Evolutionary conservation across 2,113 vertebrate genomes (phyloP).

Genomic region (Sinocyclocheilus anshuiensis): DNA sequence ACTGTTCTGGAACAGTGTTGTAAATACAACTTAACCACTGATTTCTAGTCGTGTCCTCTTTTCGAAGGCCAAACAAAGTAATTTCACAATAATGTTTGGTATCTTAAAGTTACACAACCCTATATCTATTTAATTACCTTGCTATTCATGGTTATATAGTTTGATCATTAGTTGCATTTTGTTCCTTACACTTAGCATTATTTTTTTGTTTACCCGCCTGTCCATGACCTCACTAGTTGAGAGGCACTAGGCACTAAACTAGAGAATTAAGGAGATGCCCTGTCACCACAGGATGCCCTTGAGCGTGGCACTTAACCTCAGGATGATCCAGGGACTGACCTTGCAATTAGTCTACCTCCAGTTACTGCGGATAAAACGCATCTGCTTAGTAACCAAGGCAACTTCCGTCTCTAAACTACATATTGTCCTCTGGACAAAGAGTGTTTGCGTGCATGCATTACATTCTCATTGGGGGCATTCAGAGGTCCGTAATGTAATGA

Average conservation of each 20-base stretch:
- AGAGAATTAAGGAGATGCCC: neutral
- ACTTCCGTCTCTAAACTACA: slow-evolving; percentile 19
- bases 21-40: no score
- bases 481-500: slow-evolving; percentile 13
- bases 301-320: slow-evolving; percentile 15
- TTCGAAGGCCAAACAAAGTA: no score
- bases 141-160: neutral
- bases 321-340: slow-evolving; percentile 17
- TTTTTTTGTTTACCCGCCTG: neutral
- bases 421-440: slow-evolving; percentile 14
- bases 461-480: slow-evolving; percentile 11
- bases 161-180: neutral
- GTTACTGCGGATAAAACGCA: neutral
- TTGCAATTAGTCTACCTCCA: slow-evolving; percentile 1
- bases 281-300: slow-evolving; percentile 6
- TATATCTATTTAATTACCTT: neutral
- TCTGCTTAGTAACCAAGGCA: slow-evolving; percentile 39
- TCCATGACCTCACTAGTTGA: neutral
- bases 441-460: slow-evolving; percentile 21
- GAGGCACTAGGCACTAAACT: neutral
- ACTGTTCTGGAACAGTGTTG: no score
- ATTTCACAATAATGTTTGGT: neutral
- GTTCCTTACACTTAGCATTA: no score
- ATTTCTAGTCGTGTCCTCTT: no score
- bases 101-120: neutral